Evolutionary conservation across 2,797 vertebrate genomes (phyloP), one percentile per base, ranked within the genome.

Genomic region (Smutsia temminckii): DNA sequence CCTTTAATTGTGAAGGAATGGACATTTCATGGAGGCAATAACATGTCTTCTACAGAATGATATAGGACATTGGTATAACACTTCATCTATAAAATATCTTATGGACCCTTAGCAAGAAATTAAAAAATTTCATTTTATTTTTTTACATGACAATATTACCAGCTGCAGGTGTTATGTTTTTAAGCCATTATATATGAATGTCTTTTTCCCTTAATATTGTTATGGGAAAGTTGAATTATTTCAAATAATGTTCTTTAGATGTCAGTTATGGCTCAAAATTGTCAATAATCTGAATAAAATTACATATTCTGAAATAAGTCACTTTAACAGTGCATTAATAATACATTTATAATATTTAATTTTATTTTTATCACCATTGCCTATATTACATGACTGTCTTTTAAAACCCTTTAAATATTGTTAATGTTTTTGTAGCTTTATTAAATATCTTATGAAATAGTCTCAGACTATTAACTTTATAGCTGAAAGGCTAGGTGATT

Each of bases 201-300:
- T 8, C 34, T 49, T 93, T 96, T 89, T 34, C 12, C 8, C 16
- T 95, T 91, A 40, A 68, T 84, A 51, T 53, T 87, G n/a, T 49
- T 71, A 59, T 46, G 17, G 21, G 72, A 66, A 79, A 63, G 11
- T 92, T 89, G 12, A 88, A 89, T 75, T 93, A 69, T 63, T 71
- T 91, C 13, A 37, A 78, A 37, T 7, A 57, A 66, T 55, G 21
- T 55, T 32, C 71, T 94, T 93, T 29, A 17, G 3, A 69, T 85
- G 10, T 94, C 61, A 51, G 12, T 80, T 85, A 42, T 64, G 84
- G 4, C n/a, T 96, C 17, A 64, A 89, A 87, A 25, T 89, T 83
- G 32, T 37, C 5, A 80, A 91, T 93, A 95, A 87, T 89, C 29
- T 80, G 78, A 95, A 81, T 92, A 64, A 95, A 97, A 89, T 64